These are phyloP conservation scores for Xenopus tropicalis DNA, from an alignment of 2,113 vertebrate genomes.

Conservation along the genomic window DNA sequence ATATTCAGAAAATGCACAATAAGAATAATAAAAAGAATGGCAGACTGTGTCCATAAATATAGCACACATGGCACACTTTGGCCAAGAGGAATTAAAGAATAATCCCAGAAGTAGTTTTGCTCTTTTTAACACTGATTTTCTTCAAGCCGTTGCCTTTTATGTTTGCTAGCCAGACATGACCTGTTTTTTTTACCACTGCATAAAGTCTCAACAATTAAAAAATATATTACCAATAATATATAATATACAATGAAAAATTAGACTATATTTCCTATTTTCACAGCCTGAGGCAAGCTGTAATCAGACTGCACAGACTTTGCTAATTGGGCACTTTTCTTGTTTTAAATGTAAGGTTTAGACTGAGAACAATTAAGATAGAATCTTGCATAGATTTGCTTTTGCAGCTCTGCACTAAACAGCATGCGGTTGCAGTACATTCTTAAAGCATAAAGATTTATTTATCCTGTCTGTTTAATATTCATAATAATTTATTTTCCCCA, in stretches of 20 bases:
- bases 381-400: constrained; percentile 38
- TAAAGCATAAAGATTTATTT: no score
- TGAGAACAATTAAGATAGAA: constrained; percentile 41
- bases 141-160: constrained; percentile 9
- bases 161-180: constrained; percentile 18
- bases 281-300: constrained; percentile 18
- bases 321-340: constrained; percentile 40
- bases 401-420: constrained; percentile 21
- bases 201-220: constrained; percentile 31
- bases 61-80: no score
- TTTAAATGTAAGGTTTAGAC: constrained; percentile 37
- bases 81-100: no score
- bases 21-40: no score
- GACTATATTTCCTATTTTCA: constrained; percentile 24
- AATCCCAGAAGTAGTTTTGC: no score
- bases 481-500: no score
- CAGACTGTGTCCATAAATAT: no score
- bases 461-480: no score
- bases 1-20: no score
- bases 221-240: background rate
- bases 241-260: constrained; percentile 29
- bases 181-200: constrained; percentile 29
- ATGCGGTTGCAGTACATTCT: background rate
- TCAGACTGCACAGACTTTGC: constrained; percentile 24
- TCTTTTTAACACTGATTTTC: constrained; percentile 2